These are phyloP conservation scores for Eristalis intricaria DNA, from an alignment of 2,888 invertebrate genomes.

Conservation along the genomic window DNA sequence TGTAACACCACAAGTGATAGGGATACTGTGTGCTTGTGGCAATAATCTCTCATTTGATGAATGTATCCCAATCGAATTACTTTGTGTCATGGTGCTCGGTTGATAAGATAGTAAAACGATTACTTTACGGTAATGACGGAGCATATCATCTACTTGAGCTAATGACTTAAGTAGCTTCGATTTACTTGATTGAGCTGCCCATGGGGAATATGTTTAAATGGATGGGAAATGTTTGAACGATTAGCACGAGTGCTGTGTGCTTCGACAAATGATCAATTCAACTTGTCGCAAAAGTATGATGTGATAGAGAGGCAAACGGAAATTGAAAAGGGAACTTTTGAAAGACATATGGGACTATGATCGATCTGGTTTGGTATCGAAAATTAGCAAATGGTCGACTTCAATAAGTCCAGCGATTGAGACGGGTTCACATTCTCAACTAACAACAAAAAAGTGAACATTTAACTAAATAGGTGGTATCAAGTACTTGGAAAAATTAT, in stretches of 20 bases:
- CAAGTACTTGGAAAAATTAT: too few species aligned
- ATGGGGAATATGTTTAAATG: not conserved
- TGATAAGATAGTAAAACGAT: conserved; percentile 42
- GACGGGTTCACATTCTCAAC: too few species aligned
- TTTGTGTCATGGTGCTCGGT: not conserved
- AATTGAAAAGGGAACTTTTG: not conserved
- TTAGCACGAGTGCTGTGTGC: not conserved
- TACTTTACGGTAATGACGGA: conserved; percentile 19
- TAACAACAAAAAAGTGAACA: too few species aligned
- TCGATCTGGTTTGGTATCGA: too few species aligned
- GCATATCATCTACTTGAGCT: conserved; percentile 9
- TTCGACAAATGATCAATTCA: not conserved
- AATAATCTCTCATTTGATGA: conserved; percentile 31
- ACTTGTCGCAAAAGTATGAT: not conserved
- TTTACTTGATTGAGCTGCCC: not conserved
- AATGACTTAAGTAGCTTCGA: conserved; percentile 12
- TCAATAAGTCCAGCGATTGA: too few species aligned
- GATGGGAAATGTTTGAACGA: not conserved
- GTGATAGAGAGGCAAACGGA: not conserved
- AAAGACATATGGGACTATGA: too few species aligned
- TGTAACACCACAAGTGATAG: not conserved
- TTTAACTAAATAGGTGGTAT: too few species aligned
- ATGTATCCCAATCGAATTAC: conserved; percentile 25
- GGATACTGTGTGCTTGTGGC: not conserved
- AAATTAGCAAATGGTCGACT: too few species aligned